Base-by-base conservation (phyloP, 2,888 invertebrate species). In the Drosophila acutilabella region DNA sequence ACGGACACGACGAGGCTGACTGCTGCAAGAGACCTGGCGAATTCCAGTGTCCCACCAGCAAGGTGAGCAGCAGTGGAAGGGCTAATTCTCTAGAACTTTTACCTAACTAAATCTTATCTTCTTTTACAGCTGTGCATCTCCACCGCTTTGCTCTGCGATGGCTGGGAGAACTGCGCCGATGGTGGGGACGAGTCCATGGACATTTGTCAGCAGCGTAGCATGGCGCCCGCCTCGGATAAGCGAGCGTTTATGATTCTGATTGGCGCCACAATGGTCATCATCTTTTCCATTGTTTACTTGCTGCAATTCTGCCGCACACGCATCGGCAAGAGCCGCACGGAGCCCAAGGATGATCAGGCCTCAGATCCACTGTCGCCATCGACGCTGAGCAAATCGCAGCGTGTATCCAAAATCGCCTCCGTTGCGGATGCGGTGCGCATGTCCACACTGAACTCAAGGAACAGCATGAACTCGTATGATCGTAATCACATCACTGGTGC, bases 161-260 rank as follows among this genome's bases (percentile, higher is more conserved):
- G 96, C 0, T 95, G 94, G 91, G 94, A 94, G 10, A 95, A 97
- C 90, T 97, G 97, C 90, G 95, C 94, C 1, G 97, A 97, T 92
- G 96, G 96, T 1, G 94, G 96, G 0, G 97, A 97, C 90, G 97
- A 97, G 91, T 93, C 94, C 6, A 93, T 94, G 1, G 93, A 95
- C 2, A 94, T 94, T 4, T 96, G 96, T 84, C 93, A 93, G 1
- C 87, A 91, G 52, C 92, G 93, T 7, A 93, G 93, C 71, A 93
- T 89, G 76, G 91, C 92, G 0, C 92, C 92, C 4, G 87, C 91
- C 0, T 92, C 93, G 0, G 93, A 93, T 57, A 94, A 93, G 73
- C 93, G 93, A 41, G 93, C 94, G 0, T 94, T 94, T 75, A 93
- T 95, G 61, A 93, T 95, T 33, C 92, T 93, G 4, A 93, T 94